Evolutionary conservation across 1,140 invertebrate species (phyloP).

Genomic region (Uloborus diversus): DNA sequence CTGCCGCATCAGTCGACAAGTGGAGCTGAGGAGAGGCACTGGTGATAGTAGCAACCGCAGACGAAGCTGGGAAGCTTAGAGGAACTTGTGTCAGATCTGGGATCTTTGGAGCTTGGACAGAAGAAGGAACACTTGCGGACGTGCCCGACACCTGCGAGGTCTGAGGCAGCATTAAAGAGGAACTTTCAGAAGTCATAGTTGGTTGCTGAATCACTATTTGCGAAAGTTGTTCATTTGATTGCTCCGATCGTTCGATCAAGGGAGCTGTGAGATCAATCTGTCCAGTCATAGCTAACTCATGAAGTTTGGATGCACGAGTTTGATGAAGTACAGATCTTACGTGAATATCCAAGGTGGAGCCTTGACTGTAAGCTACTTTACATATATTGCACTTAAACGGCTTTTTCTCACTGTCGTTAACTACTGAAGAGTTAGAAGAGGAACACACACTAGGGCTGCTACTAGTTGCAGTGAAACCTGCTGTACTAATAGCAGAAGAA

Average conservation of each 20-base stretch:
- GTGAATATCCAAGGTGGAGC: conserved; percentile 93
- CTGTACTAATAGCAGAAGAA: conserved; percentile 56
- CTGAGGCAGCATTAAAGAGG: conserved; percentile 55
- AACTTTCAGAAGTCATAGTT: conserved; percentile 48
- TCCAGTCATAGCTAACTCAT: conserved; percentile 86
- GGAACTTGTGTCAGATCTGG: conserved; percentile 55
- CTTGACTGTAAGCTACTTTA: conserved; percentile 91
- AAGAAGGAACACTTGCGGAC: conserved; percentile 58
- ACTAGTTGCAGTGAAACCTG: conserved; percentile 61
- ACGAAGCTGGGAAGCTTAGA: conserved; percentile 39
- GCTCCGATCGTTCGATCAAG: conserved; percentile 86
- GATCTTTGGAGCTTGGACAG: conserved; percentile 53
- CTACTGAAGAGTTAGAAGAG: background rate
- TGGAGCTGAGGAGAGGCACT: conserved; percentile 57
- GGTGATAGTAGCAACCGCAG: conserved; percentile 41
- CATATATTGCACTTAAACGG: conserved; percentile 96
- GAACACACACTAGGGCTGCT: conserved; percentile 1
- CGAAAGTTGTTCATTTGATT: conserved; percentile 45
- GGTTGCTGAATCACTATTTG: conserved; percentile 12
- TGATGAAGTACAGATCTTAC: conserved; percentile 93
- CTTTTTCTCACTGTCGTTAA: conserved; percentile 74
- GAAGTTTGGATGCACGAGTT: conserved; percentile 86
- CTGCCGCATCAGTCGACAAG: conserved; percentile 44
- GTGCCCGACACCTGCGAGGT: conserved; percentile 43
- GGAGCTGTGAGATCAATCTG: conserved; percentile 87